A percentile compares a stretch with the other conserved stretches of the same genome.
phyloP scores from a whole-genome alignment of 2,888 invertebrate genomes.

The Coenonympha glycerion region DNA sequence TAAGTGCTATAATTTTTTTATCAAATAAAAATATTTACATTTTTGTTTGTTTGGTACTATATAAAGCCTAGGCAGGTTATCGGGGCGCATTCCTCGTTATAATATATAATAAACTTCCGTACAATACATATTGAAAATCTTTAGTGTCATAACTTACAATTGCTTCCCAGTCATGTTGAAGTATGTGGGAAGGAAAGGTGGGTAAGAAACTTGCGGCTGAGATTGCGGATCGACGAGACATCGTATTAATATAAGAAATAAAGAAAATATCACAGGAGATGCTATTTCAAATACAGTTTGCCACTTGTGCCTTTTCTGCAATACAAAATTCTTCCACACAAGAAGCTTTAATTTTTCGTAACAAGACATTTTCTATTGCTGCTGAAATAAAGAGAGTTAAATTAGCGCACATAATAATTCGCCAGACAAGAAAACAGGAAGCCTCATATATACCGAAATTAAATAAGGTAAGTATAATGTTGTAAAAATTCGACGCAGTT shows the following conservation, averaged over 20 bases:
- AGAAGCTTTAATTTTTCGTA: conserved; percentile 81
- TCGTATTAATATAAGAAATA: conserved; percentile 83
- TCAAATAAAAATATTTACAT: too few relatives aligned
- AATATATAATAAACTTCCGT: too few relatives aligned
- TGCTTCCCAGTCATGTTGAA: conserved; percentile 57
- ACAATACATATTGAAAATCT: too few relatives aligned
- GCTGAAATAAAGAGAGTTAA: conserved; percentile 10
- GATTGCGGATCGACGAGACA: conserved; percentile 79
- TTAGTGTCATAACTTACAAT: conserved; percentile 61
- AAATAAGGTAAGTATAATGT: background rate
- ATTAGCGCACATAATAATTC: too few relatives aligned
- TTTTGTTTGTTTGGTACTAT: too few relatives aligned
- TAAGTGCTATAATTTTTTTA: too few relatives aligned
- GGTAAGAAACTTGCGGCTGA: conserved; percentile 52
- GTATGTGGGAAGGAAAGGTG: conserved; percentile 59
- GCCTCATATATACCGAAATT: background rate
- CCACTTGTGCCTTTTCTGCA: conserved; percentile 83
- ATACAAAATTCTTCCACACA: conserved; percentile 88
- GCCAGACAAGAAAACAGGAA: background rate
- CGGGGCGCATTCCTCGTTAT: too few relatives aligned
- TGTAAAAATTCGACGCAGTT: background rate
- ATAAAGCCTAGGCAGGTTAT: too few relatives aligned
- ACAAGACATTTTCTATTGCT: conserved; percentile 45
- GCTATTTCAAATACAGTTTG: conserved; percentile 83
- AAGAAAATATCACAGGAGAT: conserved; percentile 81